Conservation (phyloP, 1,140 invertebrate species). For the Diabrotica virgifera region DNA sequence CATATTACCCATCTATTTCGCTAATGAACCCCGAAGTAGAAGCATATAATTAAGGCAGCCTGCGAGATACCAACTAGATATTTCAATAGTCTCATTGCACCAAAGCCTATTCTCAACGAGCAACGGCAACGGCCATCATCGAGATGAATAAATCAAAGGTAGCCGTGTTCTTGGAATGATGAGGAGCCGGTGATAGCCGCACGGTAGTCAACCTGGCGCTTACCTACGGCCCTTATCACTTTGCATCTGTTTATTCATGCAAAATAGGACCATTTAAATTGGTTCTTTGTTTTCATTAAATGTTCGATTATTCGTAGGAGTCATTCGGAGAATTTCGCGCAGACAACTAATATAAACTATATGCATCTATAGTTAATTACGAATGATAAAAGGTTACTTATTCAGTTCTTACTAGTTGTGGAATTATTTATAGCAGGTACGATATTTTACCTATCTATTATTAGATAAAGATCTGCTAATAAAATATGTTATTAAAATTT, state of each 20-base stretch:
- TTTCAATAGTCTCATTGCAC: slow-evolving; percentile 15
- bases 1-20: not conserved
- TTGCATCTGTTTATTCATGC: slow-evolving; percentile 32
- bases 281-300: slow-evolving; percentile 37
- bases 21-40: no score
- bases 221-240: slow-evolving; percentile 35
- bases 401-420: no score
- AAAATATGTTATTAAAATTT: no score
- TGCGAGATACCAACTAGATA: slow-evolving; percentile 8
- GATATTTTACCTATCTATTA: no score
- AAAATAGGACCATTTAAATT: slow-evolving; percentile 36
- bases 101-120: not conserved
- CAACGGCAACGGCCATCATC: slow-evolving; percentile 31
- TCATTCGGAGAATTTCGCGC: slow-evolving; percentile 31
- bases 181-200: slow-evolving; percentile 33
- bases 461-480: no score
- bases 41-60: no score
- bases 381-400: no score
- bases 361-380: no score
- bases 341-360: slow-evolving; percentile 4
- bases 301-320: slow-evolving; percentile 15
- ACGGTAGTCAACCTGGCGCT: slow-evolving; percentile 26
- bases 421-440: no score
- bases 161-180: slow-evolving; percentile 35
- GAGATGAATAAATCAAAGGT: slow-evolving; percentile 40